These are phyloP conservation scores for Drepana arcuata DNA, from an alignment of 1,140 invertebrate species.

Conservation along the genomic window DNA sequence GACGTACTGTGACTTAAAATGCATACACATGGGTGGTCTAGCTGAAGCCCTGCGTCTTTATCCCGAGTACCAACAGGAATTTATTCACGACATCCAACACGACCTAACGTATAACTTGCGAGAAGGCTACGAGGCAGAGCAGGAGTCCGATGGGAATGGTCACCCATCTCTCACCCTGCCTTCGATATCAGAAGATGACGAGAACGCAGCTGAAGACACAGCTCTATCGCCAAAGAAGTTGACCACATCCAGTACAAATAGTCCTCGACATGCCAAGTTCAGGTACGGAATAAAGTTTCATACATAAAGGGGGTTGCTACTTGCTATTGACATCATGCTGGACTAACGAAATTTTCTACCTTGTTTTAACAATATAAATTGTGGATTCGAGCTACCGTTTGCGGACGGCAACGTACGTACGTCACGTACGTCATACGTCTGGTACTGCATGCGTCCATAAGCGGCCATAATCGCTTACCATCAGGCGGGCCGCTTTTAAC, in stretches of 20 bases:
- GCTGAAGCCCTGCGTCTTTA: conserved; percentile 93
- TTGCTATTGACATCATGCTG: too few species aligned
- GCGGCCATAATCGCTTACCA: too few species aligned
- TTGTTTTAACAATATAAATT: too few species aligned
- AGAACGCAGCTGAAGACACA: conserved; percentile 85
- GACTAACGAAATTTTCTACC: too few species aligned
- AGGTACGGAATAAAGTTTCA: too few species aligned
- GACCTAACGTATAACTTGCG: conserved; percentile 96
- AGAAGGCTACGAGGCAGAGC: conserved; percentile 92
- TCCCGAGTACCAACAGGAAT: conserved; percentile 94
- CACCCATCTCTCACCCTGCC: conserved; percentile 86
- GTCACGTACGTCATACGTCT: too few species aligned
- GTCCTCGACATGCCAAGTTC: conserved; percentile 80
- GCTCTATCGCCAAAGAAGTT: conserved; percentile 76
- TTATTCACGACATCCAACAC: conserved; percentile 94
- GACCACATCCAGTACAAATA: conserved; percentile 73
- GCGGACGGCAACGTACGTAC: too few species aligned
- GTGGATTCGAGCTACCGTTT: too few species aligned
- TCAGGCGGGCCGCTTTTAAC: too few species aligned
- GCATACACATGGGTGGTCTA: conserved; percentile 91
- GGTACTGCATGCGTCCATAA: too few species aligned
- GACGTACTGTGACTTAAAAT: conserved; percentile 96
- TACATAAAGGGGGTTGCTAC: too few species aligned
- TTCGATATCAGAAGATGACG: conserved; percentile 94
- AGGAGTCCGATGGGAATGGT: conserved; percentile 86